Evolutionary conservation across 2,888 invertebrate species (phyloP).

Genomic region (Acanthoscelides obtectus): DNA sequence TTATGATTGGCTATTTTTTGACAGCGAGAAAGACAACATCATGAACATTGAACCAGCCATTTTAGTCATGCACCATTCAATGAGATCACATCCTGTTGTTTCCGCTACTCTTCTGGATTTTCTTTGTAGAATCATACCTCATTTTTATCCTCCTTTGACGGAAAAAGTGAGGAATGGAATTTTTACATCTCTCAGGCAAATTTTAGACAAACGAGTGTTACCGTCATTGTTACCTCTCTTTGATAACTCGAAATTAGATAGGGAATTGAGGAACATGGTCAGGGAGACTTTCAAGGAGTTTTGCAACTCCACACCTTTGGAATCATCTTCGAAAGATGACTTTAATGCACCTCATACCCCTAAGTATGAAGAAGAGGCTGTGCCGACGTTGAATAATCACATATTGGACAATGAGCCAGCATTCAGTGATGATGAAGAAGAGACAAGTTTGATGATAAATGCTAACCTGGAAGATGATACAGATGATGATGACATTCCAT

Average conservation of each 20-base stretch:
- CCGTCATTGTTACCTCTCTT: slow-evolving; percentile 81
- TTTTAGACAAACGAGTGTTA: slow-evolving; percentile 87
- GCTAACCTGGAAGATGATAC: slow-evolving; percentile 57
- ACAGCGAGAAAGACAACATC: slow-evolving; percentile 86
- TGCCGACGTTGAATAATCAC: slow-evolving; percentile 44
- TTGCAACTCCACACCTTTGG: slow-evolving; percentile 50
- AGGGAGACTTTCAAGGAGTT: slow-evolving; percentile 91
- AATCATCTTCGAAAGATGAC: slow-evolving; percentile 29
- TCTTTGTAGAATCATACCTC: slow-evolving; percentile 83
- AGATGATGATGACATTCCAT: slow-evolving; percentile 71
- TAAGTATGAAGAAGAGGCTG: slow-evolving; percentile 33
- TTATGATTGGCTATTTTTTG: slow-evolving; percentile 92
- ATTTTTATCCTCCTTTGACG: slow-evolving; percentile 75
- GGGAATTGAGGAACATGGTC: slow-evolving; percentile 77
- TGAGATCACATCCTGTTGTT: slow-evolving; percentile 86
- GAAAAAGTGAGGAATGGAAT: slow-evolving; percentile 79
- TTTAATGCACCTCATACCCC: slow-evolving; percentile 21
- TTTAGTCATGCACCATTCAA: slow-evolving; percentile 89
- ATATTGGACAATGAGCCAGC: slow-evolving; percentile 62
- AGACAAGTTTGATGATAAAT: slow-evolving; percentile 45
- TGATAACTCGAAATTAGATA: slow-evolving; percentile 82
- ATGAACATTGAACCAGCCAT: slow-evolving; percentile 96
- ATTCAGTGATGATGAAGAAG: slow-evolving; percentile 85
- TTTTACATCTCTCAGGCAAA: slow-evolving; percentile 76
- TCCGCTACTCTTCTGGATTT: slow-evolving; percentile 88